phyloP scores from a whole-genome alignment of 2,888 invertebrate genomes.

The Ennomos quercinarius region DNA sequence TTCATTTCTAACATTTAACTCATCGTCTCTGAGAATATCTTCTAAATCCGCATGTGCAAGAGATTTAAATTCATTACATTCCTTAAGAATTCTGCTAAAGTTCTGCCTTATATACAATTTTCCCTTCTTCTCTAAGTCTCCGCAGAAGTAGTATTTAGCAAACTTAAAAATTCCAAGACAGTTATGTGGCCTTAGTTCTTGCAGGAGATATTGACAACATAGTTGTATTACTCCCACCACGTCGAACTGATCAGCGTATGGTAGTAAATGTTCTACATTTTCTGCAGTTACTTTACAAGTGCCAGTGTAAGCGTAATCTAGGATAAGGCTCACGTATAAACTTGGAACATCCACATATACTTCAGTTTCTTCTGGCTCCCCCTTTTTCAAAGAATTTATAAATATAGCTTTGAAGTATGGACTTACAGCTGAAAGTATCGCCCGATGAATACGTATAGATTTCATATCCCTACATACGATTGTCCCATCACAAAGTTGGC shows the following conservation, averaged over 20 bases:
- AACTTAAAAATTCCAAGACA: slow-evolving; percentile 90
- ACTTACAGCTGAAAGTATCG: slow-evolving; percentile 89
- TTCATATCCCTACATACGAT: slow-evolving; percentile 87
- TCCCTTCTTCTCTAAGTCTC: slow-evolving; percentile 87
- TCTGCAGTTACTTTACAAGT: slow-evolving; percentile 86
- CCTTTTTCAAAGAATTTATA: slow-evolving; percentile 87
- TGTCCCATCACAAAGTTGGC: slow-evolving; percentile 89
- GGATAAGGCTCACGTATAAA: slow-evolving; percentile 86
- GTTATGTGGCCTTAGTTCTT: slow-evolving; percentile 87
- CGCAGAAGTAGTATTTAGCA: slow-evolving; percentile 89
- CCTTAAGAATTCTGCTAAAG: slow-evolving; percentile 86
- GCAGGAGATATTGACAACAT: slow-evolving; percentile 88
- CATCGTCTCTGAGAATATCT: slow-evolving; percentile 88
- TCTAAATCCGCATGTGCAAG: slow-evolving; percentile 86
- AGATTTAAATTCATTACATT: slow-evolving; percentile 87
- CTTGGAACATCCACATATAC: slow-evolving; percentile 86
- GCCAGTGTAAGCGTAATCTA: slow-evolving; percentile 92
- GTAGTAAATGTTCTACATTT: slow-evolving; percentile 89
- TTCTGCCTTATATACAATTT: slow-evolving; percentile 85
- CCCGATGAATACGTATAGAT: slow-evolving; percentile 88
- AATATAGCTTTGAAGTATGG: slow-evolving; percentile 91
- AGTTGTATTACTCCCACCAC: slow-evolving; percentile 89
- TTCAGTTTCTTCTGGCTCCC: slow-evolving; percentile 85
- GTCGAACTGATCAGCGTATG: slow-evolving; percentile 90
- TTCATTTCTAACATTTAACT: slow-evolving; percentile 90